Evolutionary conservation across 2,797 vertebrate species (phyloP).

Genomic region (Ataeniobius toweri): DNA sequence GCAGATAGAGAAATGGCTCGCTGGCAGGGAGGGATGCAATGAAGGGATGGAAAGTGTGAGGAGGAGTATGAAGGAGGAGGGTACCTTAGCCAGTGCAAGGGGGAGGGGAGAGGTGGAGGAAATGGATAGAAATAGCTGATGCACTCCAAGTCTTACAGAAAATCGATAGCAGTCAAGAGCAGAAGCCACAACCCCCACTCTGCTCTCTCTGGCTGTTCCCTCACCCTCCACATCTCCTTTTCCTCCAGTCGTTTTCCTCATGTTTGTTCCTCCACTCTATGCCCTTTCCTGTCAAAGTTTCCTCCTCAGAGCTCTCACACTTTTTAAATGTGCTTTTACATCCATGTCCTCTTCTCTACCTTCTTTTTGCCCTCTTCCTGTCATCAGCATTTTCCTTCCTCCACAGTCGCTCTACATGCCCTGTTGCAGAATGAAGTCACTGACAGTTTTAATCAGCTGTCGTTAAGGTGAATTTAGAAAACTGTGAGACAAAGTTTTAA

Average conservation of each 20-base stretch:
- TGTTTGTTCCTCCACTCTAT: conserved; percentile 30
- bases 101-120: conserved; percentile 68
- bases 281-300: conserved; percentile 38
- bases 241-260: conserved; percentile 28
- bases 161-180: conserved; percentile 83
- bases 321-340: conserved; percentile 38
- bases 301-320: conserved; percentile 34
- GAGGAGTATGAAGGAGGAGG: conserved; percentile 62
- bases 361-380: conserved; percentile 23
- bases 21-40: conserved; percentile 57
- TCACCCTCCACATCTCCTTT: conserved; percentile 24
- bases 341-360: conserved; percentile 29
- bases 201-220: conserved; percentile 32
- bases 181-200: conserved; percentile 75
- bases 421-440: neutral
- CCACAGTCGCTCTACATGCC: conserved; percentile 23
- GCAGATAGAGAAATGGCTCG: conserved; percentile 64
- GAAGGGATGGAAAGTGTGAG: conserved; percentile 69
- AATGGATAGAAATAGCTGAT: conserved; percentile 85
- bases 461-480: neutral
- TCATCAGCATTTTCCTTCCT: conserved; percentile 21
- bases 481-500: neutral
- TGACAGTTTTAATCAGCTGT: neutral
- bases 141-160: conserved; percentile 81
- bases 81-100: conserved; percentile 51